Conservation (phyloP, 2,113 vertebrate genomes). For the Pterocles burchelli region DNA sequence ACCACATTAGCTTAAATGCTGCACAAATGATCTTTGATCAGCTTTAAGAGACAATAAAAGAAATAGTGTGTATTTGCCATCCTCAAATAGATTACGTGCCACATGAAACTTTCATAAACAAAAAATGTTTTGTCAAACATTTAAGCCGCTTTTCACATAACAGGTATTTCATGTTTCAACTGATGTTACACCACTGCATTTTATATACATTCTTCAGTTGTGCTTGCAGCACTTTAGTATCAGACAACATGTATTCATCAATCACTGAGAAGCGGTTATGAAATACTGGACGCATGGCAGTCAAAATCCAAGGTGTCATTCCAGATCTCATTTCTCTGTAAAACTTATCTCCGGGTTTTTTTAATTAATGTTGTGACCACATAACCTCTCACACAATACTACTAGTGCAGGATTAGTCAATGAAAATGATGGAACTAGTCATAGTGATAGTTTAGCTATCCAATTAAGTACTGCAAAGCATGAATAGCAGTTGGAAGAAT, state of each 20-base stretch:
- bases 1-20: not conserved
- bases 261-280: not conserved
- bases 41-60: not conserved
- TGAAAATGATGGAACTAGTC: not conserved
- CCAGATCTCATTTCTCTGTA: not conserved
- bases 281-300: not conserved
- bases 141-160: not conserved
- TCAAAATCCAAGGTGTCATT: not conserved
- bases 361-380: not conserved
- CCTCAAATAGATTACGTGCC: not conserved
- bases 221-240: not conserved
- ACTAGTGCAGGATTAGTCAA: not conserved
- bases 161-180: not conserved
- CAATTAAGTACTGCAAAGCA: not conserved
- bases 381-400: not conserved
- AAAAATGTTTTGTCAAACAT: not conserved
- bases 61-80: not conserved
- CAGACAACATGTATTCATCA: not conserved
- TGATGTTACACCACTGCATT: not conserved
- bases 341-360: not conserved
- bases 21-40: not conserved
- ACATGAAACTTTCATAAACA: not conserved
- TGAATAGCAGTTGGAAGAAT: not conserved
- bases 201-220: not conserved
- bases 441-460: not conserved